These are phyloP conservation scores for Gambusia holbrooki DNA, from an alignment of 2,113 vertebrate genomes.

Conservation along the genomic window DNA sequence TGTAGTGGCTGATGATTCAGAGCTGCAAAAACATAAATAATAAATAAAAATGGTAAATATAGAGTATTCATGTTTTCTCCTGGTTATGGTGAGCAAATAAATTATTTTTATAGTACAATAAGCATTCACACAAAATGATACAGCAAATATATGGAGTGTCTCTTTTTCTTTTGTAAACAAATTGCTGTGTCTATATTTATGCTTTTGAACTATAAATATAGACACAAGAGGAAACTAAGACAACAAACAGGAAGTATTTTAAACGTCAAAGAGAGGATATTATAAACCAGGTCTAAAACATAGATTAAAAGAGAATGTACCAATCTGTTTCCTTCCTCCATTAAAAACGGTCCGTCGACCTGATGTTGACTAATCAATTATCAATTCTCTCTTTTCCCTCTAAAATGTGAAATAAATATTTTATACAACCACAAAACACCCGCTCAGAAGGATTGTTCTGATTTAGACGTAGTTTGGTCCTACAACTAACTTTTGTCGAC, in stretches of 20 bases:
- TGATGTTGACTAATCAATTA: neutral
- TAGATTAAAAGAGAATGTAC: neutral
- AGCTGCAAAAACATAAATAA: neutral
- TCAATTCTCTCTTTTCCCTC: neutral
- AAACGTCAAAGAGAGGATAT: neutral
- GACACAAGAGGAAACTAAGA: neutral
- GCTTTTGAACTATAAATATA: neutral
- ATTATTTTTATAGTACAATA: neutral
- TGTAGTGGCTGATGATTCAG: neutral
- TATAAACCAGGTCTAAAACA: neutral
- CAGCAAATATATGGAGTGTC: neutral
- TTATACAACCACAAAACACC: neutral
- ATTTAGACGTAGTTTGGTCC: neutral
- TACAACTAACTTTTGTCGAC: no score
- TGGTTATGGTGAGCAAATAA: neutral
- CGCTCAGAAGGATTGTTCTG: neutral
- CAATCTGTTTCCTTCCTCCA: neutral
- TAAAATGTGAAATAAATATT: neutral
- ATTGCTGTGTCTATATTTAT: no score
- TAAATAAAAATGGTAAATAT: neutral
- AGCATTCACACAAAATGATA: neutral
- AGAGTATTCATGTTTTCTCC: neutral
- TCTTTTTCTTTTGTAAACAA: no score
- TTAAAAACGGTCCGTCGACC: neutral
- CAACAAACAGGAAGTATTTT: neutral